Base-by-base conservation (phyloP, 2,113 vertebrate species). In the Balaeniceps rex region DNA sequence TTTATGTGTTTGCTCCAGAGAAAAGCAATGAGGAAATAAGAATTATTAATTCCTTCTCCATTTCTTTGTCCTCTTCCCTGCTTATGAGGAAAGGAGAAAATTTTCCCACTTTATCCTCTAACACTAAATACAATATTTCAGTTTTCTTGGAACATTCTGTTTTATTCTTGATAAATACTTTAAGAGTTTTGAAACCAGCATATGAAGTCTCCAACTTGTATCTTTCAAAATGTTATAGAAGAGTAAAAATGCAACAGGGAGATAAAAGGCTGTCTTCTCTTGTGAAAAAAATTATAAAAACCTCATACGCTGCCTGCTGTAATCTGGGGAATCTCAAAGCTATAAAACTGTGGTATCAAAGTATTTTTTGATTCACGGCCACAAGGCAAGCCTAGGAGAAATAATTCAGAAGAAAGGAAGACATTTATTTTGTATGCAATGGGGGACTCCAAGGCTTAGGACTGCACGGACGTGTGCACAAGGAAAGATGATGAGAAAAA, bases 401-500 rank as follows among this genome's bases (percentile, higher is more conserved):
- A 65, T 24, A 83, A 85, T 40, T 77, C 36, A 64, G 58, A 72
- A 54, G 36, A 65, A 80, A 92, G n/a, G 2, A 38, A 69, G 46
- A 34, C 9, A 31, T 77, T 44, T 58, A 34, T 83, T 96, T 88
- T 47, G 68, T 70, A 93, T 70, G 83, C 90, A 92, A 36, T 0
- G 8, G n/a, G 24, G 80, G 40, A 72, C 54, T 93, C 60, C 1
- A 2, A 94, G 75, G 49, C 49, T 96, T 69, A 83, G 49, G 66
- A 83, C 58, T 65, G 49, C 28, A 61, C 2, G 15, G 47, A 52
- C 82, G 28, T 0, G 3, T 72, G 54, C 75, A 54, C 7, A 21
- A 79, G 66, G 21, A 58, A 80, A 70, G 61, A 91, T 71, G 68
- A 94, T 57, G 88, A 90, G 75, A 69, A 90, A 97, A 94, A 94